These are phyloP conservation scores for Vidua macroura DNA, from an alignment of 2,113 vertebrate species.

Conservation along the genomic window DNA sequence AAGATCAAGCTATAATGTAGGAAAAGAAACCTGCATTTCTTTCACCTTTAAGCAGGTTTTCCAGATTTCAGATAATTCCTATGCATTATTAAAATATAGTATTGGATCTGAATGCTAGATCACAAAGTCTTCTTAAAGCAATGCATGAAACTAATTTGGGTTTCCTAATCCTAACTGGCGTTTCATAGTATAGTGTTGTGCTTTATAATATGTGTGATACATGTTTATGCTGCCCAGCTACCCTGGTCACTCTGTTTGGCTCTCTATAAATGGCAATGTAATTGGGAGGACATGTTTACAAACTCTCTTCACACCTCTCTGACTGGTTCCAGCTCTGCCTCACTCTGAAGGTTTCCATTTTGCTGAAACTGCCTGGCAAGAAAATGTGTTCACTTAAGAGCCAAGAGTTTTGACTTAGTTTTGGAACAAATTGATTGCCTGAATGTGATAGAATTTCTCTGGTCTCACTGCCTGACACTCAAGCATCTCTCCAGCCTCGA, in stretches of 20 bases:
- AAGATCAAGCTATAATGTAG: background rate
- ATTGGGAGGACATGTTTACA: background rate
- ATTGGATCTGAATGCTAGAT: background rate
- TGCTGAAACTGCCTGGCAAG: background rate
- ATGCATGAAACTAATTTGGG: background rate
- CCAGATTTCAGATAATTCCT: background rate
- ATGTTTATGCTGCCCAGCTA: background rate
- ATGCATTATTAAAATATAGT: background rate
- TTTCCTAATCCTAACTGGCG: background rate
- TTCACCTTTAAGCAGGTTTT: background rate
- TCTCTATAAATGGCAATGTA: background rate
- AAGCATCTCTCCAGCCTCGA: background rate
- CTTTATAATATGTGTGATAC: background rate
- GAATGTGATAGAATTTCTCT: background rate
- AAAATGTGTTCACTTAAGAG: background rate
- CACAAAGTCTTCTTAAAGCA: background rate
- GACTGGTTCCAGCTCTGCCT: background rate
- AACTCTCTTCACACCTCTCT: background rate
- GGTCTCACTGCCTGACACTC: background rate
- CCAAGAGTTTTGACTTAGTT: background rate
- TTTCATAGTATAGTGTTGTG: background rate
- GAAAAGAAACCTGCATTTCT: background rate
- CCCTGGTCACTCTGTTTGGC: background rate
- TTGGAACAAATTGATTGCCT: background rate
- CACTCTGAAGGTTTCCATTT: background rate